Conservation (phyloP, 2,888 invertebrate species). For the Bursaphelenchus okinawaensis region DNA sequence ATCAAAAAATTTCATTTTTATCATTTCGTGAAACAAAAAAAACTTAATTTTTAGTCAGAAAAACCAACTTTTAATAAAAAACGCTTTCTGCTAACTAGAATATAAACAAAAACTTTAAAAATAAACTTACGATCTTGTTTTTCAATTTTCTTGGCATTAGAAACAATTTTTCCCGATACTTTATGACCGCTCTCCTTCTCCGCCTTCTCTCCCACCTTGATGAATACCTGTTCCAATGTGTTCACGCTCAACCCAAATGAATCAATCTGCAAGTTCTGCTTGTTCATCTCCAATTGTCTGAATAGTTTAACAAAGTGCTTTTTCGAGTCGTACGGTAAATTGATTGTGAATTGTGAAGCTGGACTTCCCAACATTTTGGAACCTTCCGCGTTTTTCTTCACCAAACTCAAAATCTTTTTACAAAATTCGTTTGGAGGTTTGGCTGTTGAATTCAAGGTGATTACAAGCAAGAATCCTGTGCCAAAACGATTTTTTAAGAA, state of each 20-base stretch:
- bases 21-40: no score
- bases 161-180: background rate
- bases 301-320: slow-evolving; percentile 36
- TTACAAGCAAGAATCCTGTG: slow-evolving; percentile 39
- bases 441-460: slow-evolving; percentile 24
- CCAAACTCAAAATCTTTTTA: background rate
- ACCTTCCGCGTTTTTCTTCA: background rate
- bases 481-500: slow-evolving; percentile 45
- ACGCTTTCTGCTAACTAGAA: no score
- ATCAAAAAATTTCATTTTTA: no score
- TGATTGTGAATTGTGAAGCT: slow-evolving; percentile 2
- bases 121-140: background rate
- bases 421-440: no score
- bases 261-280: slow-evolving; percentile 21
- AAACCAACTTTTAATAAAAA: no score
- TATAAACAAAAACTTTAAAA: background rate
- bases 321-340: background rate
- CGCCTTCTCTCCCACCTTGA: slow-evolving; percentile 16
- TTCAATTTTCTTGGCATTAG: background rate
- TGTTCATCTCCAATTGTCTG: slow-evolving; percentile 32
- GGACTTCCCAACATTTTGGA: slow-evolving; percentile 5
- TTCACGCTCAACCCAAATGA: slow-evolving; percentile 47
- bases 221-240: slow-evolving; percentile 50
- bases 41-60: no score
- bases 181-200: background rate